Conservation (phyloP, 2,113 vertebrate species). For the Struthidea cinerea region DNA sequence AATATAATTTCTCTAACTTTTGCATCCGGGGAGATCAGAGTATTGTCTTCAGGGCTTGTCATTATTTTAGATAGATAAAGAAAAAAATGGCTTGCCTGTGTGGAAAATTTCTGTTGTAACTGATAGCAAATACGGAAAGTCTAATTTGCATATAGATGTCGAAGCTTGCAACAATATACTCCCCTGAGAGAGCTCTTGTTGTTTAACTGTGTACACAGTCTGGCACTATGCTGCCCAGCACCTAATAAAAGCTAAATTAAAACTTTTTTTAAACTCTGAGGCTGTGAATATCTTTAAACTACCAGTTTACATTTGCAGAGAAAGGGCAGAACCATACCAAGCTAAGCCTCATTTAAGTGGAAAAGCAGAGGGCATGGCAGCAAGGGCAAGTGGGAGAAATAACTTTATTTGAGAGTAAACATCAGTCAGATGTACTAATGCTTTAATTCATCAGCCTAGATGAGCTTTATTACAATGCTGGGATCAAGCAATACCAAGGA, state of each 20-base stretch:
- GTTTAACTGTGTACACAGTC: slow-evolving; percentile 71
- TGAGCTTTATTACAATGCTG: slow-evolving; percentile 7
- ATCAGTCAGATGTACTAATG: slow-evolving; percentile 13
- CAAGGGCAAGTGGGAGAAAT: slow-evolving; percentile 6
- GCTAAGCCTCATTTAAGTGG: slow-evolving; percentile 30
- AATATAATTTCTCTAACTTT: background rate
- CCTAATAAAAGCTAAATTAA: slow-evolving; percentile 77
- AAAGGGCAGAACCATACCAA: background rate
- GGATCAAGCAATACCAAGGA: background rate
- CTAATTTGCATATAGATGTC: slow-evolving; percentile 79
- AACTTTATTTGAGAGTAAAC: slow-evolving; percentile 26
- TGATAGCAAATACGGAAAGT: slow-evolving; percentile 65
- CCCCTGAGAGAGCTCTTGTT: slow-evolving; percentile 67
- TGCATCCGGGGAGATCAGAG: background rate
- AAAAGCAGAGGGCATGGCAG: background rate
- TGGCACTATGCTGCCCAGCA: slow-evolving; percentile 56
- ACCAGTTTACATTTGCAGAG: slow-evolving; percentile 61
- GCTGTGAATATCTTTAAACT: slow-evolving; percentile 49
- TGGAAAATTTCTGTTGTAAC: slow-evolving; percentile 72
- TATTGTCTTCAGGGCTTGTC: slow-evolving; percentile 45
- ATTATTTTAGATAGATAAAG: slow-evolving; percentile 21
- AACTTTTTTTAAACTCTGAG: slow-evolving; percentile 67
- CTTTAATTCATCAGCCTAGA: slow-evolving; percentile 43
- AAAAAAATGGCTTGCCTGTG: slow-evolving; percentile 26
- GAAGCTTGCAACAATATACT: slow-evolving; percentile 67